These are phyloP conservation scores for Caenorhabditis virilis DNA, from an alignment of 2,888 invertebrate genomes.

Conservation along the genomic window DNA sequence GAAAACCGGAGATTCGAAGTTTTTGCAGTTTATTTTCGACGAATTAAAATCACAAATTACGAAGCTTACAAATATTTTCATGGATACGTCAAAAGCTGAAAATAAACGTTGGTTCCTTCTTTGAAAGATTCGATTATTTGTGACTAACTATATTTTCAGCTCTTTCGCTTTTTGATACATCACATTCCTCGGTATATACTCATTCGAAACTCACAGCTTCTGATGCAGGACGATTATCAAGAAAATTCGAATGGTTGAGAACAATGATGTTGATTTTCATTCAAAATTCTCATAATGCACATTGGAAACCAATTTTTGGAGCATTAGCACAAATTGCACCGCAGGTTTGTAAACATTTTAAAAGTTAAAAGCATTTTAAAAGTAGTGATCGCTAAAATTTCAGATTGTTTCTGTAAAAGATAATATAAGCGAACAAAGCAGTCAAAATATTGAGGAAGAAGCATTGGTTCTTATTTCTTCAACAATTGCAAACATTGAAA, in stretches of 20 bases:
- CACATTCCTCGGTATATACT: no score
- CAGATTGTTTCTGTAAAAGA: background rate
- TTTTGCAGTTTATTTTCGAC: conserved; percentile 8
- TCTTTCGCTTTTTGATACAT: conserved; percentile 4
- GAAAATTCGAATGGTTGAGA: conserved; percentile 12
- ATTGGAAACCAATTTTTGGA: conserved; percentile 6
- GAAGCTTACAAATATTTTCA: conserved; percentile 2
- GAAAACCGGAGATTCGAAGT: conserved; percentile 6
- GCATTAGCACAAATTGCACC: conserved; percentile 10
- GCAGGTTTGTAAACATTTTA: conserved; percentile 6
- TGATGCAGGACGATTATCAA: background rate
- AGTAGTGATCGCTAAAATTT: background rate
- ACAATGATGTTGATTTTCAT: conserved; percentile 12
- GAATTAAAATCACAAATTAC: conserved; percentile 5
- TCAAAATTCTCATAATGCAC: conserved; percentile 6
- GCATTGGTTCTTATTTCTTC: background rate
- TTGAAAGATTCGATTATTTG: no score
- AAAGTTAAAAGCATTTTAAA: background rate
- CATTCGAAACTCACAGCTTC: conserved; percentile 2
- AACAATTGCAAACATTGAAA: conserved; percentile 2
- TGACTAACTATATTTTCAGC: conserved; percentile 6
- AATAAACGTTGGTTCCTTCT: no score
- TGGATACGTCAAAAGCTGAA: no score
- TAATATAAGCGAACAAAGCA: background rate
- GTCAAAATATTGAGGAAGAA: background rate